Evolutionary conservation across 2,888 invertebrate genomes (phyloP).

Genomic region (Ditylenchus weischeri): DNA sequence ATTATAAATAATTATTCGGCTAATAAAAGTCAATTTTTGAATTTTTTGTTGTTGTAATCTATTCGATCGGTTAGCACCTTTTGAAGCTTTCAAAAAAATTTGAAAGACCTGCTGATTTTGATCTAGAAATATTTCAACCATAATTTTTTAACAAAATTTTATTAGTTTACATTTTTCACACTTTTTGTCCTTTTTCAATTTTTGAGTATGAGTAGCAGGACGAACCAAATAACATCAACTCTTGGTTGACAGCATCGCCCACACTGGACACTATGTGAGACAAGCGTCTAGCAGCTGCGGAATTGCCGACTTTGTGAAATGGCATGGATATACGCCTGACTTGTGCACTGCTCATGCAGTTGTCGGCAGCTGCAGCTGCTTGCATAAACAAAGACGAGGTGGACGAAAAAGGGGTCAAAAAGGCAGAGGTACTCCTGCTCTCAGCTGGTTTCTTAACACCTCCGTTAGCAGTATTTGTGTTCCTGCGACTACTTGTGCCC

Average conservation of each 20-base stretch:
- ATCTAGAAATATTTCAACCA: no score
- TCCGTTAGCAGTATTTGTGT: background rate
- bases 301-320: conserved; percentile 16
- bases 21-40: conserved; percentile 6
- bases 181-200: no score
- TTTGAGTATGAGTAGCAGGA: background rate
- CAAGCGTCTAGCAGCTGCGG: conserved; percentile 12
- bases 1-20: no score
- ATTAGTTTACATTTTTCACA: no score
- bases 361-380: background rate
- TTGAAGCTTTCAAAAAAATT: background rate
- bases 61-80: background rate
- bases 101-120: background rate
- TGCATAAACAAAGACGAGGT: conserved; percentile 6
- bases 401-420: conserved; percentile 8
- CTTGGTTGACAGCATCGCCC: conserved; percentile 16
- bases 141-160: no score
- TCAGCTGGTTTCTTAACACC: background rate
- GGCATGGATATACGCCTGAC: conserved; percentile 21
- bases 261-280: conserved; percentile 3
- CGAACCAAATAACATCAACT: conserved; percentile 15
- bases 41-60: conserved; percentile 16
- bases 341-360: conserved; percentile 12
- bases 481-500: background rate
- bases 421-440: background rate